phyloP scores from a whole-genome alignment of 2,113 vertebrate species.

The Eublepharis macularius region DNA sequence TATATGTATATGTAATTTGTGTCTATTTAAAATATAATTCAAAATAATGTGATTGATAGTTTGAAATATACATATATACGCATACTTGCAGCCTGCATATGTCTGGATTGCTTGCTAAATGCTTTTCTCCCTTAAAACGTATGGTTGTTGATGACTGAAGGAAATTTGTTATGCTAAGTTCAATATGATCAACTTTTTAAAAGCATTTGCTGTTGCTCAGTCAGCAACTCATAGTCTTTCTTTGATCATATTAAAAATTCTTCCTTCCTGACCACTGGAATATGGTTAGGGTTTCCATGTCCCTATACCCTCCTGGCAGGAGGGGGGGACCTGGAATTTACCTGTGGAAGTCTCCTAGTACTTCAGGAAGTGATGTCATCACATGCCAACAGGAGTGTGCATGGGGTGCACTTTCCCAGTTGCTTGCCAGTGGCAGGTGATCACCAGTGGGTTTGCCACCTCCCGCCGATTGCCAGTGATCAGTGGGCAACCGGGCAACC shows the following conservation, averaged over 20 bases:
- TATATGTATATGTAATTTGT: slow-evolving; percentile 43
- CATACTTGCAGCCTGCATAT: slow-evolving; percentile 22
- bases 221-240: slow-evolving; percentile 12
- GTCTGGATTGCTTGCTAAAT: slow-evolving; percentile 29
- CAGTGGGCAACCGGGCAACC: too few relatives aligned
- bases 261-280: not conserved
- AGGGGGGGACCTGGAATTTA: too few relatives aligned
- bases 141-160: slow-evolving; percentile 26
- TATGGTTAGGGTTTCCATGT: too few relatives aligned
- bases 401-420: too few relatives aligned
- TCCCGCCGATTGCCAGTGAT: too few relatives aligned
- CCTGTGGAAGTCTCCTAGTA: too few relatives aligned
- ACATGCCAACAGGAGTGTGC: too few relatives aligned
- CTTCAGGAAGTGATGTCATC: too few relatives aligned
- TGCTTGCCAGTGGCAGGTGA: too few relatives aligned
- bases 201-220: slow-evolving; percentile 5
- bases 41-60: slow-evolving; percentile 19
- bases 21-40: slow-evolving; percentile 49
- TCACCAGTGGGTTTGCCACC: too few relatives aligned
- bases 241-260: not conserved
- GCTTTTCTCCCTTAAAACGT: slow-evolving; percentile 21
- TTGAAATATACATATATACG: slow-evolving; percentile 36
- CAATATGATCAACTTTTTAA: slow-evolving; percentile 26
- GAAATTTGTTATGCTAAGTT: slow-evolving; percentile 37
- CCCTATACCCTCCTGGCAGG: too few relatives aligned